Percentiles rank a stretch among this genome's conserved stretches.
phyloP scores from a whole-genome alignment of 2,113 vertebrate species.

The Papio anubis region DNA sequence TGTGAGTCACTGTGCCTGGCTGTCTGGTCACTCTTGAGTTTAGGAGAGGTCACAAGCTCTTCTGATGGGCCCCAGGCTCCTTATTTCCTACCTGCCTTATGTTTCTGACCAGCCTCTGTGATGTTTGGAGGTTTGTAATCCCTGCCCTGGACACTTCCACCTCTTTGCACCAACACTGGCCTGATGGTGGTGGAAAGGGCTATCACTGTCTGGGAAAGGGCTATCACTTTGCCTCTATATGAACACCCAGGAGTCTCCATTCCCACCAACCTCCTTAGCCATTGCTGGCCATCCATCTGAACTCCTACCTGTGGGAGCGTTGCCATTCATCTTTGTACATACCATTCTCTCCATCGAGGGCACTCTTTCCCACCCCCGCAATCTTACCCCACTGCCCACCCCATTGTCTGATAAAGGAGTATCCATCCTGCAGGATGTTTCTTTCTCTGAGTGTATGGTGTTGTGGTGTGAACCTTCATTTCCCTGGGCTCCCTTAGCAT shows the following conservation, averaged over 20 bases:
- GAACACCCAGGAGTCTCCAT: not conserved
- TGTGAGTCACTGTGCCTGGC: too few relatives aligned
- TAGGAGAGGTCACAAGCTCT: not conserved
- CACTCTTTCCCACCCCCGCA: too few relatives aligned
- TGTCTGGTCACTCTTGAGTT: not conserved
- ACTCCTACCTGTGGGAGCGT: not conserved
- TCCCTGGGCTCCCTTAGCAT: not conserved
- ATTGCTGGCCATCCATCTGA: too few relatives aligned
- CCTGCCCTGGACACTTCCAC: not conserved
- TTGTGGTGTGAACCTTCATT: not conserved
- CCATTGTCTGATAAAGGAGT: not conserved
- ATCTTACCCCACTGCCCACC: not conserved
- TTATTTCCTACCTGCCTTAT: accelerated
- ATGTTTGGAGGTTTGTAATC: not conserved
- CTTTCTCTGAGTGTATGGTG: not conserved
- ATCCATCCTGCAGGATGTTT: not conserved
- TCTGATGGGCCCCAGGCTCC: not conserved
- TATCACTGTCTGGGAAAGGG: not conserved
- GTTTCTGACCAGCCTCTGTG: not conserved
- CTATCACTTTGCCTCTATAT: accelerated
- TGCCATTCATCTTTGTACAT: not conserved
- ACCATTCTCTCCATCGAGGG: accelerated
- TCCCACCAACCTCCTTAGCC: accelerated
- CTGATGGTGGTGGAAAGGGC: too few relatives aligned
- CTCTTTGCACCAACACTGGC: not conserved